Conservation (phyloP, 2,113 vertebrate species). For the Solea solea region DNA sequence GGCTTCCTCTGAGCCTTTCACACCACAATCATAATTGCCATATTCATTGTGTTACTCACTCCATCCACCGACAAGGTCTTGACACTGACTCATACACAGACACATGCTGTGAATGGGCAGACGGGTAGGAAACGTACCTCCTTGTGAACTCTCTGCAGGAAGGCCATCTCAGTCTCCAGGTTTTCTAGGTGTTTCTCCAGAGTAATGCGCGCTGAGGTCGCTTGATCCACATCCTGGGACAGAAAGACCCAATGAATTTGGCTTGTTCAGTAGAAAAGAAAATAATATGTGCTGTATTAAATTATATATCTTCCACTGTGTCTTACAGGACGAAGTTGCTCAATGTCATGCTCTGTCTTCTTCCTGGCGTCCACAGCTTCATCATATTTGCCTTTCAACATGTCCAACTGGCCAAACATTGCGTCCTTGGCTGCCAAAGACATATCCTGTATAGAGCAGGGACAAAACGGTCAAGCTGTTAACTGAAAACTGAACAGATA, state of each 20-base stretch:
- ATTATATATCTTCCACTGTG: neutral
- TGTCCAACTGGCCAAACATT: conserved; percentile 70
- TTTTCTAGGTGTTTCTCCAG: conserved; percentile 79
- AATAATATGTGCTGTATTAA: neutral
- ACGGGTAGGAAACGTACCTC: conserved; percentile 69
- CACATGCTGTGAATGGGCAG: neutral
- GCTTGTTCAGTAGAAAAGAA: neutral
- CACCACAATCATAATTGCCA: conserved; percentile 23
- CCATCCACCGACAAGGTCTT: conserved; percentile 7
- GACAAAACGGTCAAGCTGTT: neutral
- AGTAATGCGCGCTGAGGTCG: conserved; percentile 70
- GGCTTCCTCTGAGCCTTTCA: conserved; percentile 8
- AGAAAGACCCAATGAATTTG: neutral
- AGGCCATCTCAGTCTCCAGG: conserved; percentile 76
- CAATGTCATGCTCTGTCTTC: conserved; percentile 78
- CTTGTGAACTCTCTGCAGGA: conserved; percentile 80
- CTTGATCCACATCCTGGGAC: conserved; percentile 72
- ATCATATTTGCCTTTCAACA: conserved; percentile 76
- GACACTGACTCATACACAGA: neutral
- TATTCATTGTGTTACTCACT: conserved; percentile 10
- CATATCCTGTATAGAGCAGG: conserved; percentile 67
- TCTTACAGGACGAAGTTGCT: conserved; percentile 79
- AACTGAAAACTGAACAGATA: neutral
- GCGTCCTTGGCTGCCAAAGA: conserved; percentile 75
- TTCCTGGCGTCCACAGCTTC: conserved; percentile 76